Evolutionary conservation across 2,888 invertebrate genomes (phyloP).

Genomic region (Eupithecia tripunctaria): DNA sequence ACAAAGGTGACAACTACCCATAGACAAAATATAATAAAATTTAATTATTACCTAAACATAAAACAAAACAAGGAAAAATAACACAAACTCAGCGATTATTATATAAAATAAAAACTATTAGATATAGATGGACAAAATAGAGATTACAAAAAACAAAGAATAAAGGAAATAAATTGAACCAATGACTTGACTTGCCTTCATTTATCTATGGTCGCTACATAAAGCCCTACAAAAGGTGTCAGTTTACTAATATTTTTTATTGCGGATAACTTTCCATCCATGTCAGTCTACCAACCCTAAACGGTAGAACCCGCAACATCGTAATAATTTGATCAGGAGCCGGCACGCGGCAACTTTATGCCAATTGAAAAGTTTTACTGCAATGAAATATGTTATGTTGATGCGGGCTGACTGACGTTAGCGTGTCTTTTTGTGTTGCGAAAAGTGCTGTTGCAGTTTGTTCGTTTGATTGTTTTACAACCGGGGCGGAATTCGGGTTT

Average conservation of each 20-base stretch:
- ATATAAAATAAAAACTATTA: too few relatives aligned
- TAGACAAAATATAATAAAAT: too few relatives aligned
- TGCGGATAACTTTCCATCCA: constrained; percentile 11
- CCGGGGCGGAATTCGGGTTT: background rate
- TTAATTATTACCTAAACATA: too few relatives aligned
- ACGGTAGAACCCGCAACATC: constrained; percentile 71
- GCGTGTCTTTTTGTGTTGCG: constrained; percentile 36
- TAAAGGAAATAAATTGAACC: too few relatives aligned
- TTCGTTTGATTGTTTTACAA: constrained; percentile 6
- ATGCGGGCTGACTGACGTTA: constrained; percentile 68
- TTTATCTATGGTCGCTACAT: too few relatives aligned
- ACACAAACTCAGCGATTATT: too few relatives aligned
- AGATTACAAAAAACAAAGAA: too few relatives aligned
- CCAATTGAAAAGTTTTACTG: constrained; percentile 64
- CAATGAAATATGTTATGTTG: constrained; percentile 80
- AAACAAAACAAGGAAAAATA: too few relatives aligned
- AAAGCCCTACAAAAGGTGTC: too few relatives aligned
- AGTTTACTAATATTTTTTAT: background rate
- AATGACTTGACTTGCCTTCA: too few relatives aligned
- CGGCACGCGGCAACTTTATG: constrained; percentile 50
- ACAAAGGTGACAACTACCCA: too few relatives aligned
- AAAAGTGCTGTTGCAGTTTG: constrained; percentile 2
- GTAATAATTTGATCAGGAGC: constrained; percentile 82
- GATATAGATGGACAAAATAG: too few relatives aligned
- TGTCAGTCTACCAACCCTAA: constrained; percentile 4